Evolutionary conservation across 2,888 invertebrate species (phyloP).

Genomic region (Drosophila nr. perissopoda): DNA sequence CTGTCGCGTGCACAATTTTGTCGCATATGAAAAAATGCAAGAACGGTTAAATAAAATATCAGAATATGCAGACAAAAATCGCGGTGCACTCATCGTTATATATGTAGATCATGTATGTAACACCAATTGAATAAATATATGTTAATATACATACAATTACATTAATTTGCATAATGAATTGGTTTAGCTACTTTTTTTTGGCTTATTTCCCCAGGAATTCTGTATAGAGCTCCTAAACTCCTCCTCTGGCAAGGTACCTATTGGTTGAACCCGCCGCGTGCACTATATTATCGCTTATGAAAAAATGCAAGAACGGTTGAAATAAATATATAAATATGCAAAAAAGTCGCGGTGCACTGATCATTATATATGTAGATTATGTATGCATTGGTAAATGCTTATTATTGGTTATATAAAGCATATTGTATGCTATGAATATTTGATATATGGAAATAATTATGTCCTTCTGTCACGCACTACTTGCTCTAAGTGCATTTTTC

Average conservation of each 20-base stretch:
- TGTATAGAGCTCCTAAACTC: conserved; percentile 6
- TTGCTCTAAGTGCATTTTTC: conserved; percentile 8
- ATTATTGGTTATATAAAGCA: not conserved
- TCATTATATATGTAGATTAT: conserved; percentile 15
- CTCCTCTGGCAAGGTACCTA: conserved; percentile 19
- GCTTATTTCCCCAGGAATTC: not conserved
- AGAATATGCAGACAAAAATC: not conserved
- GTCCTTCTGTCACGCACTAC: conserved; percentile 2
- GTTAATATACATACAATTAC: conserved; percentile 20
- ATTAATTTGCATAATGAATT: conserved; percentile 30
- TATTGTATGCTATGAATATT: conserved; percentile 9
- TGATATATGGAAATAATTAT: not conserved
- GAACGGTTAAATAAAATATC: not conserved
- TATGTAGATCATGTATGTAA: conserved; percentile 20
- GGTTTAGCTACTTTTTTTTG: conserved; percentile 19
- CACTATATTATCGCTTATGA: conserved; percentile 30
- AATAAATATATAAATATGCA: conserved; percentile 8
- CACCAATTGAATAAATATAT: conserved; percentile 60
- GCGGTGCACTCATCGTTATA: not conserved
- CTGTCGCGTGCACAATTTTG: not conserved
- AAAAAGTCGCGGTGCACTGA: conserved; percentile 29
- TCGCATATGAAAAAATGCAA: not conserved
- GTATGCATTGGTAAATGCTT: not conserved
- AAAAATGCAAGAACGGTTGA: conserved; percentile 9
- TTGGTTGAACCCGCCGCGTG: conserved; percentile 28